Percentiles rank a stretch among this genome's conserved stretches.
Conservation (phyloP, 2,888 invertebrate species). For the Galerucella nymphaeae region DNA sequence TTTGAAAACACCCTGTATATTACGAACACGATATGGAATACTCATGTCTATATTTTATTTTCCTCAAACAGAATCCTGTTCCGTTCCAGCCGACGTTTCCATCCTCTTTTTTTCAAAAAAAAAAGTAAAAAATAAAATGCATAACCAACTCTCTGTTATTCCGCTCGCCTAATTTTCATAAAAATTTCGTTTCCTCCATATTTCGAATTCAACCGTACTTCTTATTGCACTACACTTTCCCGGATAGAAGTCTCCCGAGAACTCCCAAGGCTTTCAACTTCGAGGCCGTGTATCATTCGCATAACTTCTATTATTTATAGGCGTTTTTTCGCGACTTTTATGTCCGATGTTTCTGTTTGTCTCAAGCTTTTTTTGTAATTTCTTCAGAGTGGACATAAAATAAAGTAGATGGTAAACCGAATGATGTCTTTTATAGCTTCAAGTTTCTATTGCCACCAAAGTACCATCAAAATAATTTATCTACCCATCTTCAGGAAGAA, state of each 20-base stretch:
- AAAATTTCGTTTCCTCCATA: slow-evolving; percentile 10
- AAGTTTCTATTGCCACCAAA: neutral
- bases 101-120: neutral
- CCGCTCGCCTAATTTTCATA: slow-evolving; percentile 7
- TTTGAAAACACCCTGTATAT: too few relatives aligned
- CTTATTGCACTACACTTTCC: slow-evolving; percentile 10
- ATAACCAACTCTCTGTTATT: slow-evolving; percentile 6
- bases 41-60: neutral
- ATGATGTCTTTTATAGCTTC: slow-evolving; percentile 9
- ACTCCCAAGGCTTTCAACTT: neutral
- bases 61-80: neutral
- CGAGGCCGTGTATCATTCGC: slow-evolving; percentile 14
- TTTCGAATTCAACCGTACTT: slow-evolving; percentile 5
- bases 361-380: slow-evolving; percentile 11
- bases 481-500: neutral
- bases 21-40: neutral
- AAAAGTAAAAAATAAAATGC: neutral
- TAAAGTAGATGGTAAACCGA: slow-evolving; percentile 3
- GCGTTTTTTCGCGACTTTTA: slow-evolving; percentile 14
- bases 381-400: slow-evolving; percentile 2
- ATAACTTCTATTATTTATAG: slow-evolving; percentile 17
- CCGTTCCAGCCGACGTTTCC: neutral
- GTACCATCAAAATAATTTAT: neutral
- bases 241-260: slow-evolving; percentile 2
- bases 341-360: slow-evolving; percentile 14